These are phyloP conservation scores for Passer domesticus DNA, from an alignment of 2,113 vertebrate genomes.

Conservation along the genomic window DNA sequence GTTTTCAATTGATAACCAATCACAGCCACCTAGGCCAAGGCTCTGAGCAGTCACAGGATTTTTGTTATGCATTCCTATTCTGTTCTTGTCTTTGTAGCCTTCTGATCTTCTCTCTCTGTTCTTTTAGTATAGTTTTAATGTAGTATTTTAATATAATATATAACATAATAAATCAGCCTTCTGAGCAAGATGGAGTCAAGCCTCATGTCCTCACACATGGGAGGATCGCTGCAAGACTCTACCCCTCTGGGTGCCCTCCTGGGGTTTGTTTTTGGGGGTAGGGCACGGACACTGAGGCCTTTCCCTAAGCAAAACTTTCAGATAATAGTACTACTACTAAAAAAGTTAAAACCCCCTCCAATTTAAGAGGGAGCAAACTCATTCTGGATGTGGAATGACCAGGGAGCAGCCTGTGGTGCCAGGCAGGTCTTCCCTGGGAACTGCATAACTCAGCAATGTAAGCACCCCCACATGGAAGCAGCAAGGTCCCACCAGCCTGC, in stretches of 20 bases:
- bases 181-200: no score
- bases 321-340: neutral
- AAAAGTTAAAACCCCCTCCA: neutral
- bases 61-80: no score
- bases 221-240: neutral
- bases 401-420: neutral
- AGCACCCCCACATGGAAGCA: neutral
- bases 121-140: no score
- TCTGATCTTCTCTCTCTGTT: no score
- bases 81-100: no score
- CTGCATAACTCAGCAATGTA: neutral
- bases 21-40: no score
- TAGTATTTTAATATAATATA: no score
- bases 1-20: no score
- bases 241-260: rapidly evolving
- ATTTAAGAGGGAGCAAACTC: neutral
- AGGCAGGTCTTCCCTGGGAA: neutral
- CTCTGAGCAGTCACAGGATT: no score
- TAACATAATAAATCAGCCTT: no score
- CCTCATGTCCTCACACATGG: no score
- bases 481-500: neutral
- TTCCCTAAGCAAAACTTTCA: neutral
- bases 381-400: neutral
- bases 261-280: rapidly evolving
- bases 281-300: neutral